Evolutionary conservation across 1,140 invertebrate species (phyloP).

Genomic region (Sinonovacula constricta): DNA sequence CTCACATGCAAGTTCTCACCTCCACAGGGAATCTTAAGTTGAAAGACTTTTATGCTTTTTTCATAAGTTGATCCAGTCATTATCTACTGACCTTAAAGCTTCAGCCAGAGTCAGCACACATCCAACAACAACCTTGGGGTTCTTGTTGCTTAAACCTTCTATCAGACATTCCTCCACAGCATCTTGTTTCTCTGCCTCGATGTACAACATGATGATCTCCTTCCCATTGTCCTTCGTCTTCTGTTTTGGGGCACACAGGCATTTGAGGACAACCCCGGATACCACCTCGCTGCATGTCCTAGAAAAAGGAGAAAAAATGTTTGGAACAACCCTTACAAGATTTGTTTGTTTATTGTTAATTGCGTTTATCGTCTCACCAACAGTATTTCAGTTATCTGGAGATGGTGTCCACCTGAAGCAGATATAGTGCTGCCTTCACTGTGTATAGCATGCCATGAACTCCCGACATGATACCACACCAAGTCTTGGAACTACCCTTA

Average conservation of each 20-base stretch:
- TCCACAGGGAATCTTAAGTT: no score
- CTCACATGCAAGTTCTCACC: no score
- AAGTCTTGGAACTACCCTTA: no score
- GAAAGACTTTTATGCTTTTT: no score
- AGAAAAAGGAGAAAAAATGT: slow-evolving; percentile 51
- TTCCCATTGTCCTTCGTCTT: slow-evolving; percentile 95
- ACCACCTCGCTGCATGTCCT: slow-evolving; percentile 94
- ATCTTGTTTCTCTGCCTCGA: slow-evolving; percentile 98
- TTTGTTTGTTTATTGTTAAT: no score
- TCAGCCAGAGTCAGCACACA: slow-evolving; percentile 88
- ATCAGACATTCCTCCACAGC: slow-evolving; percentile 79
- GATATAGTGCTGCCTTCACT: no score
- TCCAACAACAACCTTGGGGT: slow-evolving; percentile 95
- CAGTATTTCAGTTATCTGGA: no score
- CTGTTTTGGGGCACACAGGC: slow-evolving; percentile 92
- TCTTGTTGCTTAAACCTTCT: slow-evolving; percentile 95
- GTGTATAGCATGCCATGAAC: no score
- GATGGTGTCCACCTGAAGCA: no score
- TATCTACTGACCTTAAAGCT: slow-evolving; percentile 87
- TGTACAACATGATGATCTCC: slow-evolving; percentile 94
- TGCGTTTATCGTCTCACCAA: no score
- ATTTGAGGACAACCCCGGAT: slow-evolving; percentile 93
- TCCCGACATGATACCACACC: no score
- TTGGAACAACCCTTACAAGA: neutral
- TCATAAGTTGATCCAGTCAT: no score